phyloP scores from a whole-genome alignment of 2,888 invertebrate species.

The Clusia tigrina region DNA sequence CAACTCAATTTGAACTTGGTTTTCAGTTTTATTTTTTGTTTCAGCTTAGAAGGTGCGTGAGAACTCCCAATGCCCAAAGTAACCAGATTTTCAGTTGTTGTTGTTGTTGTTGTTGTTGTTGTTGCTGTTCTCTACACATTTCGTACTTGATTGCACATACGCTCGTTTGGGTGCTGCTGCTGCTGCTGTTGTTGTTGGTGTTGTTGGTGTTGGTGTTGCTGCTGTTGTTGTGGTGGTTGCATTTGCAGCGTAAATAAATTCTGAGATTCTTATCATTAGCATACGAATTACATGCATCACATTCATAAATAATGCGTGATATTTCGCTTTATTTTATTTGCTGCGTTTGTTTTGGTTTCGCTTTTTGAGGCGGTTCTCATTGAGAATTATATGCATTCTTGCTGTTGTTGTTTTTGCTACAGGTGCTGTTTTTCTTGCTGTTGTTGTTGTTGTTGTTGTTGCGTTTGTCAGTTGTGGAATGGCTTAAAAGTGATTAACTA shows the following conservation, averaged over 20 bases:
- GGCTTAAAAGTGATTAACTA: background rate
- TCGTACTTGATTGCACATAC: background rate
- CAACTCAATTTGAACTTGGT: slow-evolving; percentile 54
- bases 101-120: slow-evolving; percentile 29
- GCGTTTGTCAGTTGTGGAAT: background rate
- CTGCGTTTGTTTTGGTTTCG: slow-evolving; percentile 12
- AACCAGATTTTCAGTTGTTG: slow-evolving; percentile 6
- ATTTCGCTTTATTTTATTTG: slow-evolving; percentile 23
- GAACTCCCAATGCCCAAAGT: slow-evolving; percentile 43
- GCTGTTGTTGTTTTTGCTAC: background rate
- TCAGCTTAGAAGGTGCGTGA: slow-evolving; percentile 47
- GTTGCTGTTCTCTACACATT: slow-evolving; percentile 23
- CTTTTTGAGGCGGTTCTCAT: slow-evolving; percentile 21
- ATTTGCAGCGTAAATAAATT: slow-evolving; percentile 51
- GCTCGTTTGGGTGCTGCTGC: slow-evolving; percentile 9
- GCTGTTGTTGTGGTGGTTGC: slow-evolving; percentile 24
- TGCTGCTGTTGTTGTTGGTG: slow-evolving; percentile 30
- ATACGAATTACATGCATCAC: slow-evolving; percentile 58
- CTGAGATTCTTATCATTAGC: slow-evolving; percentile 55
- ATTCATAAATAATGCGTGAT: slow-evolving; percentile 60
- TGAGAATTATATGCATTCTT: slow-evolving; percentile 11
- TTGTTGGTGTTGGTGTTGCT: slow-evolving; percentile 18
- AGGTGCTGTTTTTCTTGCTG: background rate
- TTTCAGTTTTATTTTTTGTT: slow-evolving; percentile 28
- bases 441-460: background rate